Evolutionary conservation across 2,797 vertebrate genomes (phyloP).

Genomic region (Neosilurus hyrtlii): DNA sequence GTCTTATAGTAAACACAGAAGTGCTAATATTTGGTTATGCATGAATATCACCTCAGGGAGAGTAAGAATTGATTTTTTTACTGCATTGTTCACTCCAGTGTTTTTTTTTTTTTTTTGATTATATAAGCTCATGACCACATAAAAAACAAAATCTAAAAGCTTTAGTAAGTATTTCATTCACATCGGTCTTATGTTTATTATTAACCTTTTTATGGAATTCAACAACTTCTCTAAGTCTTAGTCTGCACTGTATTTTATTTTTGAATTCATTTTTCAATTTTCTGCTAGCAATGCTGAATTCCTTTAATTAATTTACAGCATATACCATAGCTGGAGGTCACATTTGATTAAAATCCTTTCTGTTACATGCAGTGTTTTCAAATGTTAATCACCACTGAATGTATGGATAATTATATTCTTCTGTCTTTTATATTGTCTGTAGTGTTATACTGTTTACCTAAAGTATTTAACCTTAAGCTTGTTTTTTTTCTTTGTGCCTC

Average conservation of each 20-base stretch:
- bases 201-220: background rate
- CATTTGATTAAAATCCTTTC: conserved; percentile 12
- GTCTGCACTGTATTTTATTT: background rate
- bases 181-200: background rate
- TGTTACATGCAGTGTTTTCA: background rate
- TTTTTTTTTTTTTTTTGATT: conserved; percentile 11
- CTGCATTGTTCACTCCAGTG: background rate
- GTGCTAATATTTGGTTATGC: background rate
- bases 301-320: conserved; percentile 3
- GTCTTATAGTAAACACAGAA: background rate
- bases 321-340: background rate
- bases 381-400: background rate
- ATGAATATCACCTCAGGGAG: background rate
- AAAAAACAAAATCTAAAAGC: background rate
- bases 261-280: background rate
- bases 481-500: background rate
- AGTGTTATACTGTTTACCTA: background rate
- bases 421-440: background rate
- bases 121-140: background rate
- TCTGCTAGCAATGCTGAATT: background rate
- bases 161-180: background rate
- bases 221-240: no score
- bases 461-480: conserved; percentile 12
- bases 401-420: background rate
- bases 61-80: background rate